Percentiles rank a stretch among this genome's conserved stretches.
These are phyloP conservation scores for Cynocephalus volans DNA, from an alignment of 2,113 vertebrate genomes.

Conservation along the genomic window DNA sequence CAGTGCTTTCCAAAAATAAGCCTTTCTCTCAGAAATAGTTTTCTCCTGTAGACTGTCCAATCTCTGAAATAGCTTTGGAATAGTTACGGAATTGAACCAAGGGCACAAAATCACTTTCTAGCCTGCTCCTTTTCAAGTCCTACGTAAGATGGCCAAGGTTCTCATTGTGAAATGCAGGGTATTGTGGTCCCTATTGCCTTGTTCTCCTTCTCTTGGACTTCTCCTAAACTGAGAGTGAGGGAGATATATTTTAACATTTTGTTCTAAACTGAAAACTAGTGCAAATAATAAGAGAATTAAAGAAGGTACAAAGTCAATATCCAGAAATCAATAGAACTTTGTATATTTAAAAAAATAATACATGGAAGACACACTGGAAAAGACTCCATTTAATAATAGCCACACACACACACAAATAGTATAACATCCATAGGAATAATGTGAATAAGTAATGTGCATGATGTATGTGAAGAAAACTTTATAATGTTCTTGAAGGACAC, in stretches of 20 bases:
- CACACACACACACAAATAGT: background rate
- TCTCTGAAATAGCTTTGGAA: background rate
- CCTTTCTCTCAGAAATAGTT: background rate
- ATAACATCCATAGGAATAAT: background rate
- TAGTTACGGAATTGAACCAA: background rate
- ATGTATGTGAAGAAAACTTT: background rate
- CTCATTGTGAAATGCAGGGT: background rate
- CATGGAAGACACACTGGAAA: background rate
- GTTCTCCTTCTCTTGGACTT: background rate
- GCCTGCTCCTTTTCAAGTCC: background rate
- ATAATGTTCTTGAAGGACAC: background rate
- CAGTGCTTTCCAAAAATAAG: background rate
- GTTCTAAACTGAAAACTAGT: background rate
- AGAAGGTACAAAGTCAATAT: background rate
- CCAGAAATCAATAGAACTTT: background rate
- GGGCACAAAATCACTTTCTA: background rate
- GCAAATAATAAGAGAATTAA: background rate
- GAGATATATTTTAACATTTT: background rate
- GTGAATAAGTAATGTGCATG: slow-evolving; percentile 6
- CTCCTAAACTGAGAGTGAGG: background rate
- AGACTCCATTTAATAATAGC: background rate
- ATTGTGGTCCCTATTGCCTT: background rate
- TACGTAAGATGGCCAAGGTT: background rate
- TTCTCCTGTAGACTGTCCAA: background rate
- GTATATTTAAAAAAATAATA: background rate